Base-by-base conservation (phyloP, 2,888 invertebrate genomes). In the Drosophila nr. fundita region DNA sequence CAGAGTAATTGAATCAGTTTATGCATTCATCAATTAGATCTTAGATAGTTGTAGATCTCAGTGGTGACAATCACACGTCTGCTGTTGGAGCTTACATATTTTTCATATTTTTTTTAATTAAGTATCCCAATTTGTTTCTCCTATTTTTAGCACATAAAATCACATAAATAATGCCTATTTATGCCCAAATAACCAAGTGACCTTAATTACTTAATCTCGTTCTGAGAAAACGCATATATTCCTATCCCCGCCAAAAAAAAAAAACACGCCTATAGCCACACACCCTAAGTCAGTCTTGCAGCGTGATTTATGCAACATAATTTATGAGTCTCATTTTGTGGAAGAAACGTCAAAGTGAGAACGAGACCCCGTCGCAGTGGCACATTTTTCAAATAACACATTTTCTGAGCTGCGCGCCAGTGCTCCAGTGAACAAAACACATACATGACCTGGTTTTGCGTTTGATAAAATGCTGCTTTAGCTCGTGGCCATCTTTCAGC, bases 221-320 rank as follows among this genome's bases (percentile, higher is more conserved):
- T 58, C 48, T 38, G 30, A 38, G n/a, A 55, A 62, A 42, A 21
- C n/a, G 50, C 6, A 52, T 49, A 48, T 29, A 71, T 57, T 40
- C 10, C 18, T 34, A 48, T 30, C 49, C 15, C 2, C 11, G 13
- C 34, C n/a, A n/a, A n/a, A 27, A n/a, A 34, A 36, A 15, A 34
- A 30, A 40, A 0, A n/a, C 18, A 40, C 11, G 15, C 15, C 52
- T 4, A 30, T 13, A 67, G 18, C 53, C 24, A 55, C 36, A 57
- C 24, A 54, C 32, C 10, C 57, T 5, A 27, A 42, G 36, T 34
- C n/a, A 18, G 40, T 54, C 59, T 57, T 73, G 62, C 58, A 68
- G 48, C 63, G 73, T 85, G 83, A 81, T 86, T 86, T 88, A 88
- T 84, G 81, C 81, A 69, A 60, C 75, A 76, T 86, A 67, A 85